Evolutionary conservation across 2,113 vertebrate genomes (phyloP).

Genomic region (Lepisosteus osseus): DNA sequence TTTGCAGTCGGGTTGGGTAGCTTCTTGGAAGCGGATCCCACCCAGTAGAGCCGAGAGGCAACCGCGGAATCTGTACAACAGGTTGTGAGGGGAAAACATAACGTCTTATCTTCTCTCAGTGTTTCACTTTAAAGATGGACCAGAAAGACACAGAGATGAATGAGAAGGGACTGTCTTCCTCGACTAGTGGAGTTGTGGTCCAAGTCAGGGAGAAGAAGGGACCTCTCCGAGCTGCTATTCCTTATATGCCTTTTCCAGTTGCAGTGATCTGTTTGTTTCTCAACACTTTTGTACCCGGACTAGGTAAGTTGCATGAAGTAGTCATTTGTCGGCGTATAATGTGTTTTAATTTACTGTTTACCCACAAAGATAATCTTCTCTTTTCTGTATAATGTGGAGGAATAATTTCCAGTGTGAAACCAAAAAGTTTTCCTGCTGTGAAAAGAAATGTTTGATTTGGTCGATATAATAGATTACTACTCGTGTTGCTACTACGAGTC

Average conservation of each 20-base stretch:
- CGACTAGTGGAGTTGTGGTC: conserved; percentile 87
- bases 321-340: too few species aligned
- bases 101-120: neutral
- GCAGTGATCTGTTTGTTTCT: conserved; percentile 94
- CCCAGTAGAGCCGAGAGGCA: neutral
- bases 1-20: conserved; percentile 14
- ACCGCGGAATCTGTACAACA: neutral
- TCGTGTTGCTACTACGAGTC: too few species aligned
- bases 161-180: conserved; percentile 47
- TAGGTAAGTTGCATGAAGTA: conserved; percentile 72
- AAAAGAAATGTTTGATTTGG: too few species aligned
- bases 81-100: neutral
- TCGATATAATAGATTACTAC: too few species aligned
- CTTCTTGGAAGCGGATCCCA: conserved; percentile 2
- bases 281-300: conserved; percentile 93
- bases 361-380: too few species aligned
- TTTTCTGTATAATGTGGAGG: too few species aligned
- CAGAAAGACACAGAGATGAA: conserved; percentile 50
- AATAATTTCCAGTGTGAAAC: too few species aligned
- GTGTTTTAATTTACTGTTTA: too few species aligned
- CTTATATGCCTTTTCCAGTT: conserved; percentile 92
- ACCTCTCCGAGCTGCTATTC: conserved; percentile 86
- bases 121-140: conserved; percentile 41
- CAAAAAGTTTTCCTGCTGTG: too few species aligned
- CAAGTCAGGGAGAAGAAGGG: conserved; percentile 96